Conservation (phyloP, 2,888 invertebrate species). For the Nephrotoma flavescens region DNA sequence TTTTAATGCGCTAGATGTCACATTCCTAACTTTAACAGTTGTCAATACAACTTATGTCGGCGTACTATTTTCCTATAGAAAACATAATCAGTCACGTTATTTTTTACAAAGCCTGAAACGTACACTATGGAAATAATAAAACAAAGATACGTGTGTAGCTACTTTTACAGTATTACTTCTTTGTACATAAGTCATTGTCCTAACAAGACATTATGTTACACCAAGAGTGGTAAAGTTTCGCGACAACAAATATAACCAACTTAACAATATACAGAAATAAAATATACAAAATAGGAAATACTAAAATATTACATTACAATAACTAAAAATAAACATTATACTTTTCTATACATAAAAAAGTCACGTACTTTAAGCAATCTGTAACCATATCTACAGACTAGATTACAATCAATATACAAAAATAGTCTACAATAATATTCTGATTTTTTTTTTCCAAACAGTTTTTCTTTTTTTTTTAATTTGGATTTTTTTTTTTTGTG, state of each 20-base stretch:
- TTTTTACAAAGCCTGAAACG: too few species aligned
- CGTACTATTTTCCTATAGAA: too few species aligned
- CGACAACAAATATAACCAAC: not conserved
- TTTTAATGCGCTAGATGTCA: too few species aligned
- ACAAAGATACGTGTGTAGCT: too few species aligned
- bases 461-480: not conserved
- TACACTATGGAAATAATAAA: too few species aligned
- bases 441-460: not conserved
- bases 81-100: too few species aligned
- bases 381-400: not conserved
- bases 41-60: too few species aligned
- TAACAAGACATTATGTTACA: not conserved
- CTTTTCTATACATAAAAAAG: not conserved
- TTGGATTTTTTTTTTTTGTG: not conserved
- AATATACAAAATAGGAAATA: not conserved
- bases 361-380: not conserved
- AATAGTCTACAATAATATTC: not conserved
- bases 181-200: not conserved
- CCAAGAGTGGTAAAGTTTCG: not conserved
- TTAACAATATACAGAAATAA: not conserved
- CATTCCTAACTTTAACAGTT: too few species aligned
- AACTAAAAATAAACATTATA: not conserved
- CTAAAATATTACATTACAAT: not conserved
- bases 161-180: too few species aligned
- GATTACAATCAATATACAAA: not conserved